Conservation (phyloP, 35 echinoderm and acorn worm species). For the Ptychodera flava region DNA sequence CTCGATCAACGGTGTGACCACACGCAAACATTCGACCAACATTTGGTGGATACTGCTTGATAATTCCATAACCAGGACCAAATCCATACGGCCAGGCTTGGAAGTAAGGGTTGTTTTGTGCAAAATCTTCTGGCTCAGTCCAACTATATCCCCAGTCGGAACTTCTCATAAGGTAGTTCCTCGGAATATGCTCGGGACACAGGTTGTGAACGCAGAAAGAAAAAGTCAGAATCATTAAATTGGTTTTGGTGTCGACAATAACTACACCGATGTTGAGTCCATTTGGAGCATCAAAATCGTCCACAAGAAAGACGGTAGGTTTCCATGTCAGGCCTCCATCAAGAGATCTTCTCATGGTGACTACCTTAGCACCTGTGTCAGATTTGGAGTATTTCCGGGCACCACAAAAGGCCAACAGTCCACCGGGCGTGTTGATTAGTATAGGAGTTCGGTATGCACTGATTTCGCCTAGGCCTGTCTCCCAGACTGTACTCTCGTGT, state of each 20-base stretch:
- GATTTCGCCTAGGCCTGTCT: constrained; percentile 28
- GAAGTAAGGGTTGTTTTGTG: constrained; percentile 24
- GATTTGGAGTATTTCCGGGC: constrained; percentile 37
- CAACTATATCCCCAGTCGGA: constrained; percentile 68
- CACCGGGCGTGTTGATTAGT: constrained; percentile 44
- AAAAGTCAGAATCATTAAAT: constrained; percentile 50
- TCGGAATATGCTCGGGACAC: constrained; percentile 19
- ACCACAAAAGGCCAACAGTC: constrained; percentile 68
- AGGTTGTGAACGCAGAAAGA: constrained; percentile 54
- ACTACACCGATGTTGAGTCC: constrained; percentile 65
- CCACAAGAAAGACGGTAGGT: constrained; percentile 27
- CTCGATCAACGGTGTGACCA: constrained; percentile 42
- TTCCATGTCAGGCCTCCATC: constrained; percentile 44
- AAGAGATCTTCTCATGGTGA: constrained; percentile 51
- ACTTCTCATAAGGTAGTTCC: constrained; percentile 41
- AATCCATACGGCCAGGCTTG: constrained; percentile 27
- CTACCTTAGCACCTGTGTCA: constrained; percentile 79
- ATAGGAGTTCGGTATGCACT: constrained; percentile 52
- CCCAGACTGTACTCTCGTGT: not conserved
- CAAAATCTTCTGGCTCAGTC: constrained; percentile 49
- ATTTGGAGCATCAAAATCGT: constrained; percentile 53
- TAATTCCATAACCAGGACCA: constrained; percentile 87
- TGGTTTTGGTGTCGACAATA: constrained; percentile 48
- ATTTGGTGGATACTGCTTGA: constrained; percentile 57
- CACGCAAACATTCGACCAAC: constrained; percentile 76